Evolutionary conservation across 2,113 vertebrate species (phyloP), one percentile per base, ranked within the genome.

Genomic region (Carollia perspicillata): DNA sequence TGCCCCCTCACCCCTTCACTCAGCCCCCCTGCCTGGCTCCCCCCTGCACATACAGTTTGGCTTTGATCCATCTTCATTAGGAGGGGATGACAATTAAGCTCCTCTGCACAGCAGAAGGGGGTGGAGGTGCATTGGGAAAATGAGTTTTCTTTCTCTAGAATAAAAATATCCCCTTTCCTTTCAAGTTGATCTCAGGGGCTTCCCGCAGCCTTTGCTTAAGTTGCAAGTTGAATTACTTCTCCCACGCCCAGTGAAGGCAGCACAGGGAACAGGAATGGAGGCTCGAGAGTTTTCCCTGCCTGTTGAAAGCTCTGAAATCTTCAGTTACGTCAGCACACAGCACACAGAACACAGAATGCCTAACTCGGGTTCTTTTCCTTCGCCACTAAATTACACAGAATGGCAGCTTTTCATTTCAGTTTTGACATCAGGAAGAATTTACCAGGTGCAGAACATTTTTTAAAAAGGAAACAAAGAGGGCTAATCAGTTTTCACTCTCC

Each of bases 1-100:
- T 94, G 86, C 83, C 88, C 90, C 81, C 71, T 90, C 86, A 35
- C 33, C 95, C 93, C 93, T 72, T 86, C 85, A 94, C 69, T 93
- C 75, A 30, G 94, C 77, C 95, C 89, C 88, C 94, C 84, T 89
- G 63, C 66, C 93, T 86, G 44, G 72, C 84, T 94, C 88, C 90
- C 93, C 91, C 63, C 69, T 78, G 91, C 94, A 94, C 89, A 94
- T n/a, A 55, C 3, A 88, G 72, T 66, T 97, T 97, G 97, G 97
- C 97, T 97, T 90, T 77, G 91, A 83, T 95, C 97, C 97, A 97
- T 92, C 93, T 97, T 97, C 96, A 97, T 97, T 96, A 97, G 75
- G 75, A 96, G 18, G 81, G 79, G 79, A 95, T 96, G 96, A 97
- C 94, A 97, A 97, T 97, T 92, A 95, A 97, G 91, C 94, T 97